phyloP scores from a whole-genome alignment of 2,113 vertebrate species.

The Ciconia maguari region DNA sequence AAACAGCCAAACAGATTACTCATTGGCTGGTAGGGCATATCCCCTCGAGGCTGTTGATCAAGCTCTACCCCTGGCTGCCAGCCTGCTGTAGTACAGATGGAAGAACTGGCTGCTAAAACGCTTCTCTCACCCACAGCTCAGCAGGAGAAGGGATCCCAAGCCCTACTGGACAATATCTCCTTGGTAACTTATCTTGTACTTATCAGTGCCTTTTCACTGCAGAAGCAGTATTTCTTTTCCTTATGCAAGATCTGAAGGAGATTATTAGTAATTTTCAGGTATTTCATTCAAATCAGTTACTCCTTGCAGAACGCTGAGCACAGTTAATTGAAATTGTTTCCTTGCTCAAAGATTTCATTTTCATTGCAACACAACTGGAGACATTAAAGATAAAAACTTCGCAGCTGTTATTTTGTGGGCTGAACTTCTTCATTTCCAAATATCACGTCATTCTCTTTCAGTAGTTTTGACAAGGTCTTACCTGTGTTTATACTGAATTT shows the following conservation, averaged over 20 bases:
- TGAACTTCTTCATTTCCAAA: background rate
- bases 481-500: background rate
- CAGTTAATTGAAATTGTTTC: constrained; percentile 44
- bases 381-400: background rate
- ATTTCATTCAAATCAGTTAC: constrained; percentile 30
- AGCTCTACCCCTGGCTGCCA: constrained; percentile 61
- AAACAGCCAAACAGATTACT: constrained; percentile 68
- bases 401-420: background rate
- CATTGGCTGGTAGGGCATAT: constrained; percentile 66
- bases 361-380: background rate
- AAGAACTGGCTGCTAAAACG: constrained; percentile 50
- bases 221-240: constrained; percentile 1
- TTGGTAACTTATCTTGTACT: constrained; percentile 47
- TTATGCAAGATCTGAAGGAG: background rate
- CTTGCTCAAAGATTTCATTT: constrained; percentile 19
- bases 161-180: constrained; percentile 49
- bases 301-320: constrained; percentile 26
- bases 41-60: constrained; percentile 53
- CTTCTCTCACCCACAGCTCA: constrained; percentile 48
- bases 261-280: constrained; percentile 37
- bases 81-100: constrained; percentile 72
- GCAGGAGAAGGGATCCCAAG: constrained; percentile 52
- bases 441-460: background rate
- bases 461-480: background rate
- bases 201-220: constrained; percentile 9